These are phyloP conservation scores for Dreissena rostriformis DNA, from an alignment of 1,140 invertebrate species.

Conservation along the genomic window DNA sequence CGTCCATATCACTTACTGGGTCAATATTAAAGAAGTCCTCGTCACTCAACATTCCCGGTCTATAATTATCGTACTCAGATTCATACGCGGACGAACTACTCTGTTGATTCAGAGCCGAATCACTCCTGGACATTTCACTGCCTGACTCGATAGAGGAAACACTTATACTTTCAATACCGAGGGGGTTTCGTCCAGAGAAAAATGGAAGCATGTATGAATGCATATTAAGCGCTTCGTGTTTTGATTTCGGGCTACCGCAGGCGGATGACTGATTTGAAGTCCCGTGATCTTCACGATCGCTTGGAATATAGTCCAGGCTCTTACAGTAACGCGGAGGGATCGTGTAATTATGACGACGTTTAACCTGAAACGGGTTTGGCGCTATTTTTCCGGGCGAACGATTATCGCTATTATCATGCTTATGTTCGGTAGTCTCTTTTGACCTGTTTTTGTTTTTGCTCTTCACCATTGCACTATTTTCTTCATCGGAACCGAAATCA, in stretches of 20 bases:
- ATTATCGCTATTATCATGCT: background rate
- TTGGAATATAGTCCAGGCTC: constrained; percentile 79
- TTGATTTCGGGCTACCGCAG: constrained; percentile 74
- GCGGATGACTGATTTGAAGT: constrained; percentile 72
- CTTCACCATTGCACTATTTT: constrained; percentile 7
- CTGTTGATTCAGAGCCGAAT: constrained; percentile 75
- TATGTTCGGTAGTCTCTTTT: constrained; percentile 3
- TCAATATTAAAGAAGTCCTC: constrained; percentile 80
- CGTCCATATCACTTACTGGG: constrained; percentile 79
- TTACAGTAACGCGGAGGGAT: constrained; percentile 76
- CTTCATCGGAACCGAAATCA: background rate
- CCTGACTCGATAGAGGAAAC: constrained; percentile 77
- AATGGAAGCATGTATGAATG: constrained; percentile 70
- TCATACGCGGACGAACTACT: constrained; percentile 85
- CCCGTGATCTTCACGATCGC: constrained; percentile 73
- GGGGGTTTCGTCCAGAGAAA: constrained; percentile 58
- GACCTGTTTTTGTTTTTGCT: background rate
- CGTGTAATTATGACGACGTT: constrained; percentile 70
- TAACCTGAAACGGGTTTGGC: constrained; percentile 75
- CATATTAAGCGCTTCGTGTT: constrained; percentile 25
- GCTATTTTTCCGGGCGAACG: constrained; percentile 17
- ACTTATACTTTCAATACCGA: constrained; percentile 73
- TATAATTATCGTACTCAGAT: constrained; percentile 89
- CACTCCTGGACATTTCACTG: constrained; percentile 79
- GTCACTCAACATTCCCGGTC: constrained; percentile 79